Evolutionary conservation across 2,888 invertebrate genomes (phyloP), one percentile per base, ranked within the genome.

Genomic region (Psococerastis gibbosa): DNA sequence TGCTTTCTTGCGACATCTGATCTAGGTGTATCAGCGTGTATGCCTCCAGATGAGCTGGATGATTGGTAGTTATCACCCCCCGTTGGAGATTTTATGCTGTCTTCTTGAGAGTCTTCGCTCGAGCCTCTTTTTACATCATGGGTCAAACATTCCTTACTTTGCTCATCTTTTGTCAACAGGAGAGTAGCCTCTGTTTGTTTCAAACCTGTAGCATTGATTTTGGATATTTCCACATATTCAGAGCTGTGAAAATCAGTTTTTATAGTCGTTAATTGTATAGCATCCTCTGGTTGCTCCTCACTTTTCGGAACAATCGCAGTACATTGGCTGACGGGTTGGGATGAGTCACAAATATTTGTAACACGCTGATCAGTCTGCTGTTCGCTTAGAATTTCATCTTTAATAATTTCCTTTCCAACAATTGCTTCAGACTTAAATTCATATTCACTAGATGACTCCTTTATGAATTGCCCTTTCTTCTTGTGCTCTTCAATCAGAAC

Each of bases 391-490:
- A 54, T 54, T 11, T 49, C 50, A 42, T 53, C 53, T 43, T 50
- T 51, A 34, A 52, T 43, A 41, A 44, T 52, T 43, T 53, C 52
- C 22, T 52, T 45, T n/a, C 51, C 46, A 35, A 54, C 33, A n/a
- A n/a, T n/a, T n/a, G n/a, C n/a, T n/a, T n/a, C n/a, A 2, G 73
- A 60, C 58, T 73, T 76, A 44, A 79, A 75, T 54, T 78, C 76
- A 54, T 79, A 79, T 56, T 79, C 78, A 2, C 77, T 77, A 3
- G 78, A 77, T 1, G 78, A 77, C 51, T 78, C 75, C 52, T 78
- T 76, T 6, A 64, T 64, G 45, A 60, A 60, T 27, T 59, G 61
- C 43, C 62, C 61, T 50, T 73, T 73, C 42, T 71, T 70, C 49
- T 70, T 77, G 6, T 75, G 69, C 49, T 75, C 73, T 53, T 72